Evolutionary conservation across 2,888 invertebrate species (phyloP), one percentile per base, ranked within the genome.

Genomic region (Drosophila dives): DNA sequence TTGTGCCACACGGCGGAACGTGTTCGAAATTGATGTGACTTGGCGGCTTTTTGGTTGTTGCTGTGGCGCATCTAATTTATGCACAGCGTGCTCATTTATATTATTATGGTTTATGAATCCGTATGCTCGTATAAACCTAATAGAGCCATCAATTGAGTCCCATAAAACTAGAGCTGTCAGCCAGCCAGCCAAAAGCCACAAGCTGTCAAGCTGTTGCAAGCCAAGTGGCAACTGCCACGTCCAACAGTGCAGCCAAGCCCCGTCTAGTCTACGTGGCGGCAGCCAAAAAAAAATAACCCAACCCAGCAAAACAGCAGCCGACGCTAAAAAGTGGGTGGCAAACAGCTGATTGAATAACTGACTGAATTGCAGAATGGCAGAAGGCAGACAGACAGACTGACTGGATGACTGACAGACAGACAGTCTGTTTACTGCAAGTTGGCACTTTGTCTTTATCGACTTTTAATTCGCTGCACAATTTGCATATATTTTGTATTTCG

Each of bases 31-130:
- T 85, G 67, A 67, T 81, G 78, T 63, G 65, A 66, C 72, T 68
- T 66, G 64, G 59, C 53, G 51, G 80, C 56, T 62, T 77, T 74
- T 74, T 69, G 66, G 65, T 29, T 54, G 51, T 36, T 66, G 64
- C 71, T 54, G 55, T 48, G 58, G 20, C 38, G 53, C 38, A 60
- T 49, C 75, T 81, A 89, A 85, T 83, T 85, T 85, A 89, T 89
- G 84, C 83, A 80, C 60, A 56, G 60, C 65, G 51, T 73, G 71
- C 56, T 63, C 77, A 80, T 81, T 82, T 76, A 60, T 81, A 84
- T 84, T 84, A 86, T 89, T 77, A 82, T 80, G 80, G 80, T 64
- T 89, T 87, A 84, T 84, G 80, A 80, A 89, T 86, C 70, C 67
- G 77, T 75, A 64, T 81, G 75, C 66, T 76, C 81, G 74, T 72